These are phyloP conservation scores for Geophilus truncorum DNA, from an alignment of 2,888 invertebrate genomes.

Conservation along the genomic window DNA sequence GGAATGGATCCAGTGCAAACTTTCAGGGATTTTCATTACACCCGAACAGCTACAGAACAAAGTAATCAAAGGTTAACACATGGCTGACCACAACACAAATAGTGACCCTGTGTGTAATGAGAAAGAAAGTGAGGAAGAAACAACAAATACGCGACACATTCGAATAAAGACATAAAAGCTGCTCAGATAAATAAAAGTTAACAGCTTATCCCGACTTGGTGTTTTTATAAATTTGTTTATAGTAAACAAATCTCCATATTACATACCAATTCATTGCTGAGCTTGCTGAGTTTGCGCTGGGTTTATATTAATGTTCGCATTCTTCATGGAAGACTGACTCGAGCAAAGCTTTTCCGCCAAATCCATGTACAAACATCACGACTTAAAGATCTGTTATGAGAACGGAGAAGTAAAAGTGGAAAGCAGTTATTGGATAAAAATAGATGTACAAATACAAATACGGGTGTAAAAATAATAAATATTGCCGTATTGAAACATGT, in stretches of 20 bases:
- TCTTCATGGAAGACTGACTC: neutral
- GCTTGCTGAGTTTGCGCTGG: neutral
- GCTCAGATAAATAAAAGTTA: neutral
- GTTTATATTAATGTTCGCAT: neutral
- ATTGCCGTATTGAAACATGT: no score
- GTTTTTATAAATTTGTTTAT: neutral
- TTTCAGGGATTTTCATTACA: neutral
- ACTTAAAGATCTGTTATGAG: neutral
- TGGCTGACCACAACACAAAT: neutral
- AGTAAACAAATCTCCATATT: neutral
- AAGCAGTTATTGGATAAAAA: neutral
- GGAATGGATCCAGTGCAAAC: no score
- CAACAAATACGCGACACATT: neutral
- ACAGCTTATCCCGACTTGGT: neutral
- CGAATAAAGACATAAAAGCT: neutral
- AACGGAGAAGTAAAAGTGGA: neutral
- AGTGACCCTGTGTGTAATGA: neutral
- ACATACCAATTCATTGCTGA: neutral
- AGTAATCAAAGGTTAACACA: neutral
- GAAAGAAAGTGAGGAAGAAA: conserved; percentile 2
- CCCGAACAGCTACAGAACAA: neutral
- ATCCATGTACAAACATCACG: neutral
- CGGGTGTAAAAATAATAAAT: no score
- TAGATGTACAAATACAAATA: neutral
- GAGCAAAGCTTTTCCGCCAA: neutral